phyloP scores from a whole-genome alignment of 2,888 invertebrate genomes.

The Argynnis bischoffii region DNA sequence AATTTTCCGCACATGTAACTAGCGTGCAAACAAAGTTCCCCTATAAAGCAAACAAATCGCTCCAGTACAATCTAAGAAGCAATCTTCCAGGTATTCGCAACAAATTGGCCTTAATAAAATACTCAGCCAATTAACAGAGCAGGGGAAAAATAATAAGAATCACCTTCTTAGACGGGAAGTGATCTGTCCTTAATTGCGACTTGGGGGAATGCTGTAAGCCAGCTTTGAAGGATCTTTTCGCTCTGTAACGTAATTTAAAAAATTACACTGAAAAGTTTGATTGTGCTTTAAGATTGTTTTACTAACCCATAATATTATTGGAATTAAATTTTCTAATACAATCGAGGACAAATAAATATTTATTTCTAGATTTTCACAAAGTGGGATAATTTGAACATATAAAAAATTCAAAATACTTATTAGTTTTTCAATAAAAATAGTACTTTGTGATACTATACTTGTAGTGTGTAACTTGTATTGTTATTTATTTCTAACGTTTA shows the following conservation, averaged over 20 bases:
- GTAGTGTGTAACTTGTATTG: no score
- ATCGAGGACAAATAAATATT: no score
- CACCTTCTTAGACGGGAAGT: slow-evolving; percentile 71
- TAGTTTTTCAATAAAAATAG: no score
- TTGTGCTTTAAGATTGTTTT: background rate
- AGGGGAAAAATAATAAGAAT: slow-evolving; percentile 73
- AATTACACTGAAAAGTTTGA: slow-evolving; percentile 28
- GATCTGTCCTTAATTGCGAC: slow-evolving; percentile 53
- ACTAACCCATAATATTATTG: no score
- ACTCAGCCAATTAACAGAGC: slow-evolving; percentile 74
- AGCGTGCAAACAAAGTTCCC: slow-evolving; percentile 8
- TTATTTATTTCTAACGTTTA: no score
- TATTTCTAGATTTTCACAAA: no score
- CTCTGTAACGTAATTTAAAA: slow-evolving; percentile 32
- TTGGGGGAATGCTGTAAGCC: slow-evolving; percentile 36
- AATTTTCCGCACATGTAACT: background rate
- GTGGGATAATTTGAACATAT: no score
- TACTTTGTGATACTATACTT: no score
- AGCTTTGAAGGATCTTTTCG: slow-evolving; percentile 24
- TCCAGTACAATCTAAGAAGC: slow-evolving; percentile 49
- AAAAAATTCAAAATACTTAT: no score
- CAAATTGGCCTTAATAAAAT: slow-evolving; percentile 79
- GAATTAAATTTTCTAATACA: no score
- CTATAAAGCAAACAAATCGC: slow-evolving; percentile 55
- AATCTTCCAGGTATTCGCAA: slow-evolving; percentile 73